Conservation (phyloP, 2,797 vertebrate species). For the Artibeus lituratus region DNA sequence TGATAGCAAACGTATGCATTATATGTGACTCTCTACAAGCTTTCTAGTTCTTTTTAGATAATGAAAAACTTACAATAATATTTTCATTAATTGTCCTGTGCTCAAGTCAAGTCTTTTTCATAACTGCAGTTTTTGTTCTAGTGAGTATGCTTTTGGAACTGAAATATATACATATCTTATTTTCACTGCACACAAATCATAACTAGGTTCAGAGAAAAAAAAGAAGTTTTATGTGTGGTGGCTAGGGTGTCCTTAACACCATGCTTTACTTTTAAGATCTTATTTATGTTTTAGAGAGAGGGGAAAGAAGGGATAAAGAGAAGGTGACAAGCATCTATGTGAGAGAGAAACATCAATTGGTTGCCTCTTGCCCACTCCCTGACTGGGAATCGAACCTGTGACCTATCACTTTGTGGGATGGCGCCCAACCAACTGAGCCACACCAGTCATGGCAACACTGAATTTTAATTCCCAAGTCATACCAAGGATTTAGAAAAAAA, state of each 20-base stretch:
- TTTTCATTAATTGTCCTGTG: not conserved
- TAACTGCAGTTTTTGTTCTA: not conserved
- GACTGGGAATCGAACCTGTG: too few species aligned
- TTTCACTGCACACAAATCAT: not conserved
- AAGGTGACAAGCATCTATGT: too few species aligned
- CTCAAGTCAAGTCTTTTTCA: not conserved
- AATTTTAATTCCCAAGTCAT: not conserved
- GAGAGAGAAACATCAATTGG: too few species aligned
- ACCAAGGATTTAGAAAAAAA: not conserved
- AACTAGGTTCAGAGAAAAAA: not conserved
- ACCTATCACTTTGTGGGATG: too few species aligned
- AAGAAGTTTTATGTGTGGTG: not conserved
- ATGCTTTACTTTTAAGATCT: too few species aligned
- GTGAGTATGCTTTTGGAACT: not conserved
- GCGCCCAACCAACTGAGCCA: too few species aligned
- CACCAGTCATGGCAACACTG: not conserved
- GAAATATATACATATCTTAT: not conserved
- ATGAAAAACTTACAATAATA: not conserved
- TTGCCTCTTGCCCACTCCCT: too few species aligned
- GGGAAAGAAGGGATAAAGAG: too few species aligned
- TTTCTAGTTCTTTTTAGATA: not conserved
- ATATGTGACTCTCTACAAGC: not conserved
- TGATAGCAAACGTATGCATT: conserved; percentile 41
- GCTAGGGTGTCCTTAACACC: not conserved
- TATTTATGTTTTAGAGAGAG: too few species aligned